phyloP scores from a whole-genome alignment of 2,888 invertebrate genomes.

The Marasmarcha lunaedactyla region DNA sequence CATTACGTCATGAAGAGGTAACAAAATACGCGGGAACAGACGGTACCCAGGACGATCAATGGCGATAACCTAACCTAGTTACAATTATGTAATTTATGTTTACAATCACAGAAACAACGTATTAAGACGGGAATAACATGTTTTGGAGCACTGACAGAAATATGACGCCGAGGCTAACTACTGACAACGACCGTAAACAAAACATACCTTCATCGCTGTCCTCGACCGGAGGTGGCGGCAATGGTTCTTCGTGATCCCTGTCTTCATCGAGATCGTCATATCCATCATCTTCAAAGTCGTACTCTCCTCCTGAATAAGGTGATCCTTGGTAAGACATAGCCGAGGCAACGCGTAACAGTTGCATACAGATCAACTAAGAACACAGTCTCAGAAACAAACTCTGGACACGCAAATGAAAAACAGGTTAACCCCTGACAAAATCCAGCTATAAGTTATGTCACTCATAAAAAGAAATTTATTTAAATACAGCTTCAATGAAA shows the following conservation, averaged over 20 bases:
- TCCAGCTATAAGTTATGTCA: constrained; percentile 38
- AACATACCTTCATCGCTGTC: constrained; percentile 68
- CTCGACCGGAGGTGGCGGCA: constrained; percentile 69
- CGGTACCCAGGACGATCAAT: constrained; percentile 15
- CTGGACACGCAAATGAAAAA: constrained; percentile 29
- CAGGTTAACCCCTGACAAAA: constrained; percentile 32
- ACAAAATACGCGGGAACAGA: constrained; percentile 50
- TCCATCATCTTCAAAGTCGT: constrained; percentile 79
- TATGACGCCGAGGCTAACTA: constrained; percentile 37
- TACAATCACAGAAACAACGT: constrained; percentile 22
- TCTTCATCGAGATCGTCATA: constrained; percentile 78
- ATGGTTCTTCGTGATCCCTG: constrained; percentile 71
- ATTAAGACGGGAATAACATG: constrained; percentile 18
- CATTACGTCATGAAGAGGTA: constrained; percentile 48
- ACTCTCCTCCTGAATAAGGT: constrained; percentile 77
- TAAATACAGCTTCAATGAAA: constrained; percentile 35
- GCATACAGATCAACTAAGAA: constrained; percentile 63
- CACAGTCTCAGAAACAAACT: constrained; percentile 49
- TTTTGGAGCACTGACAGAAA: constrained; percentile 23
- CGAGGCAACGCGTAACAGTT: constrained; percentile 67
- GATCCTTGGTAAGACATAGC: constrained; percentile 78
- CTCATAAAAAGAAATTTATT: constrained; percentile 48
- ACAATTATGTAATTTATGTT: constrained; percentile 38
- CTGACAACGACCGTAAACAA: constrained; percentile 47
- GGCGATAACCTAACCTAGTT: constrained; percentile 30